These are phyloP conservation scores for Melopsittacus undulatus DNA, from an alignment of 2,797 vertebrate species.

Conservation along the genomic window DNA sequence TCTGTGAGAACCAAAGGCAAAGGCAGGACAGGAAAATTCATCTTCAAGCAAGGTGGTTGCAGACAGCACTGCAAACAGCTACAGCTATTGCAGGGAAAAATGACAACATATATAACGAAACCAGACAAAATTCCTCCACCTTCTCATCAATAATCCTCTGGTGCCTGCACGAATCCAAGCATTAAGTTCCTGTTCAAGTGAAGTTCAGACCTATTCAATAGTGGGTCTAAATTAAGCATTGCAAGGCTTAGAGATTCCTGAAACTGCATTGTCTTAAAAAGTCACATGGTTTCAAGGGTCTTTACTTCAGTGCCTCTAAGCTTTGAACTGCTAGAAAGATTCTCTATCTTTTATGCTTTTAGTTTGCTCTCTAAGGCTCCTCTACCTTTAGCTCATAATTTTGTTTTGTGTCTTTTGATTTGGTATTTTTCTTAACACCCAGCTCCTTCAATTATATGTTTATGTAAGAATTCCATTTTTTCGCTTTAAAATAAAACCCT, in stretches of 20 bases:
- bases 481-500: conserved; percentile 24
- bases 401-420: conserved; percentile 11
- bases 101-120: not conserved
- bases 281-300: not conserved
- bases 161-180: not conserved
- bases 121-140: not conserved
- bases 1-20: conserved; percentile 35
- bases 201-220: not conserved
- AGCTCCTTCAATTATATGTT: not conserved
- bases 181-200: not conserved
- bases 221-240: not conserved
- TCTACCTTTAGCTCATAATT: not conserved
- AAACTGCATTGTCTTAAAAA: not conserved
- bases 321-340: not conserved
- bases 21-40: conserved; percentile 32
- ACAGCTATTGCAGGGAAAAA: conserved; percentile 27
- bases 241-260: not conserved
- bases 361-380: not conserved
- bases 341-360: not conserved
- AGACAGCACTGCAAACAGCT: conserved; percentile 25
- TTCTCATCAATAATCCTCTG: conserved; percentile 5
- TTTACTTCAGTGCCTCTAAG: not conserved
- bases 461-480: conserved; percentile 16
- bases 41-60: conserved; percentile 15
- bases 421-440: not conserved